These are phyloP conservation scores for Polyploca ridens DNA, from an alignment of 2,888 invertebrate genomes.

Conservation along the genomic window DNA sequence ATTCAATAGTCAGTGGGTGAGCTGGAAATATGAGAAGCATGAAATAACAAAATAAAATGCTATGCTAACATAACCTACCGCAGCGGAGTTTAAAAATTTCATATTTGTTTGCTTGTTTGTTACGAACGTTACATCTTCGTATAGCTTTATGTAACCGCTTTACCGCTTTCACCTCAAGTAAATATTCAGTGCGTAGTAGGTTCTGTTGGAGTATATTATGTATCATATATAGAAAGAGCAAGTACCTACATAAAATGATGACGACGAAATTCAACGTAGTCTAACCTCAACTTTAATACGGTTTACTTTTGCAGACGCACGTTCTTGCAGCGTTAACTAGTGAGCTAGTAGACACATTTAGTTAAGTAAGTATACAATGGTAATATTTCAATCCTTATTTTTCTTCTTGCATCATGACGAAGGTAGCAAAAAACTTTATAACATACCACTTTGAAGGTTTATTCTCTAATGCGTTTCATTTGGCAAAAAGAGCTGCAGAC, in stretches of 20 bases:
- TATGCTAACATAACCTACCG: too few relatives aligned
- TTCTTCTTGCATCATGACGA: too few relatives aligned
- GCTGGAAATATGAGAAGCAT: too few relatives aligned
- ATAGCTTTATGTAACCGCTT: not conserved
- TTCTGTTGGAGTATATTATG: not conserved
- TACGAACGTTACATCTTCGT: not conserved
- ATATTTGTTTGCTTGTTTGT: not conserved
- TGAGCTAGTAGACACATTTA: too few relatives aligned
- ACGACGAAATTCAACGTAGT: conserved; percentile 1
- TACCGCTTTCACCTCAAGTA: not conserved
- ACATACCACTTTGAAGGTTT: too few relatives aligned
- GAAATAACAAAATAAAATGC: too few relatives aligned
- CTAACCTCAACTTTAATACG: conserved; percentile 33
- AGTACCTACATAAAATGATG: not conserved
- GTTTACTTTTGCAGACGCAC: conserved; percentile 47
- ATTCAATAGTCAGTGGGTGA: too few relatives aligned
- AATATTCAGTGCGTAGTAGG: conserved; percentile 5
- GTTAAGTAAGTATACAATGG: too few relatives aligned
- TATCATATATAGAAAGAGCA: not conserved
- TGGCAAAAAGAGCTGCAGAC: conserved; percentile 8
- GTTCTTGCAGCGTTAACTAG: conserved; percentile 23
- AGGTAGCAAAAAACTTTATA: too few relatives aligned
- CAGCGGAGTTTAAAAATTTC: not conserved
- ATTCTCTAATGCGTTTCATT: too few relatives aligned
- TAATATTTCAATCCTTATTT: too few relatives aligned